These are phyloP conservation scores for Apotomis betuletana DNA, from an alignment of 2,888 invertebrate species.

Conservation along the genomic window DNA sequence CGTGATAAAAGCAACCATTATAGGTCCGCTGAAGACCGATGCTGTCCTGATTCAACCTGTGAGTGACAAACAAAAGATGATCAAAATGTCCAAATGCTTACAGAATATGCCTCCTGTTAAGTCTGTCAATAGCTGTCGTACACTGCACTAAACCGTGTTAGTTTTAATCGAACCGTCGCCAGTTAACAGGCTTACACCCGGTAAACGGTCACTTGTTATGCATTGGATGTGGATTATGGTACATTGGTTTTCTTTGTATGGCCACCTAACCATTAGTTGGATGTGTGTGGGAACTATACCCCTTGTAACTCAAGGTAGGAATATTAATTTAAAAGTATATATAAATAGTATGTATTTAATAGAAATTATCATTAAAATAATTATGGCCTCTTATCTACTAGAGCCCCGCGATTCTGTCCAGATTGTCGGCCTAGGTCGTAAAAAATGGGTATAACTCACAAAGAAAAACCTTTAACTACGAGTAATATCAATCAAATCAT, in stretches of 20 bases:
- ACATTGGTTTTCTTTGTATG: slow-evolving; percentile 16
- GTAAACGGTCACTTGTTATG: slow-evolving; percentile 28
- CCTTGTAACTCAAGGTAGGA: background rate
- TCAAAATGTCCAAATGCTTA: background rate
- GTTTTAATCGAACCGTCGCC: slow-evolving; percentile 62
- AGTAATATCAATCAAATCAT: background rate
- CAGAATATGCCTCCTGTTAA: background rate
- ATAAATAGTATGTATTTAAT: no score
- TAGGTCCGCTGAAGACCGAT: no score
- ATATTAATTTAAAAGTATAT: background rate
- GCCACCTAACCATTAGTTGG: slow-evolving; percentile 3
- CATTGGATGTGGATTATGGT: slow-evolving; percentile 20
- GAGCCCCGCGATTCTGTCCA: no score
- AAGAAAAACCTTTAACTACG: background rate
- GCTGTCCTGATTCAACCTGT: no score
- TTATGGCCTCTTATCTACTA: no score
- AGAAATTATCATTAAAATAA: no score
- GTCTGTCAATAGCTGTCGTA: background rate
- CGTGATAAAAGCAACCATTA: no score
- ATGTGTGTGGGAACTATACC: background rate
- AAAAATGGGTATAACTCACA: no score
- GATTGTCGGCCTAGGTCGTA: no score
- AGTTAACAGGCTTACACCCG: slow-evolving; percentile 46
- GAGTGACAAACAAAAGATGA: background rate
- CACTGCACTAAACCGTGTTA: slow-evolving; percentile 51